Conservation (phyloP, 2,113 vertebrate genomes). For the Montifringilla adamsi region DNA sequence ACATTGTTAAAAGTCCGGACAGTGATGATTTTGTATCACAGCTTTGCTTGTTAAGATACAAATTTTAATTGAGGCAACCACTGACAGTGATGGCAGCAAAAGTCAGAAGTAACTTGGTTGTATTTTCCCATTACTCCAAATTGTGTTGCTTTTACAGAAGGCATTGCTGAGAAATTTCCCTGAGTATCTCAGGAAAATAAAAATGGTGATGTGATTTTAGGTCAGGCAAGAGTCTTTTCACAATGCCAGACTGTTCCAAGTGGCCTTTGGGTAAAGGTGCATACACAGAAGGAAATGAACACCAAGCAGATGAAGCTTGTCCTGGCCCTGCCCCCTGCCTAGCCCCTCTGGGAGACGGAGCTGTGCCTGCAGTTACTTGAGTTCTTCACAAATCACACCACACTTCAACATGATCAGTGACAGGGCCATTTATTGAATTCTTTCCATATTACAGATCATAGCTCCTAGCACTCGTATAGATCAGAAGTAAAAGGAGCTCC, state of each 20-base stretch:
- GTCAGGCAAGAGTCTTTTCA: neutral
- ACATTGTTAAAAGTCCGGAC: neutral
- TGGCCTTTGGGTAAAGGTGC: neutral
- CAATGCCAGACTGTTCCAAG: neutral
- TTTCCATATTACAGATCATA: rapidly evolving
- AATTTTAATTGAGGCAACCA: neutral
- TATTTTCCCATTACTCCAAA: neutral
- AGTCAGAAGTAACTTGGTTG: neutral
- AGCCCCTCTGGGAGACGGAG: neutral
- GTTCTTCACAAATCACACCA: neutral
- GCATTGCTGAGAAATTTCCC: neutral
- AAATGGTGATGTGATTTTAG: neutral
- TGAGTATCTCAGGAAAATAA: neutral
- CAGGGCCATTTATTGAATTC: neutral
- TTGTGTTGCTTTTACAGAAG: neutral
- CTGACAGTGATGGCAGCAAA: neutral
- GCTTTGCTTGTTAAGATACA: neutral
- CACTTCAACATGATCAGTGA: neutral
- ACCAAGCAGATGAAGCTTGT: neutral
- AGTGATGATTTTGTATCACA: neutral
- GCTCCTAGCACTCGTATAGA: neutral
- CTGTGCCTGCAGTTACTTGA: neutral
- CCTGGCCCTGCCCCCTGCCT: neutral
- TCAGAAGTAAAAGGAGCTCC: neutral
- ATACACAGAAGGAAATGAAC: neutral